Evolutionary conservation across 2,797 vertebrate species (phyloP), one percentile per base, ranked within the genome.

Genomic region (Alfaro cultratus): DNA sequence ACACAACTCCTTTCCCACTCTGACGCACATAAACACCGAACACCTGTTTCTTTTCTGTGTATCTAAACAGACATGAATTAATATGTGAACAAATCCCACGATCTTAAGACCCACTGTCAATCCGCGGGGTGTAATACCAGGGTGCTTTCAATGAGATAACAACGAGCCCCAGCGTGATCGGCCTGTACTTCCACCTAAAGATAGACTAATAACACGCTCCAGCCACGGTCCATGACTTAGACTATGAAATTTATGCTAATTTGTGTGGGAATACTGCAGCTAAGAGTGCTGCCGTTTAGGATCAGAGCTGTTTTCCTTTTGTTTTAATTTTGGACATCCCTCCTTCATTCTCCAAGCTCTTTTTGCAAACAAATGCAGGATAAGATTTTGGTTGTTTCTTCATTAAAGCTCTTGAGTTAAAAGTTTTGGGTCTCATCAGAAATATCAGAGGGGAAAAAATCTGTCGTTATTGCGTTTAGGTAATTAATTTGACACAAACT

Each of bases 31-130:
- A 94, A 76, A 94, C 92, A 92, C 89, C 81, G 91, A 94, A 95
- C 95, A 96, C 95, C 95, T 96, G 95, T 95, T 95, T 94, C 93
- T 93, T 93, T 94, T 92, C 83, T 83, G 89, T 81, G 79, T 92
- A 93, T 94, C 94, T 90, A 91, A 91, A 91, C 92, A 94, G 94
- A 94, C 93, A 91, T 93, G 93, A 90, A 94, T 93, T 93, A 91
- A 94, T 94, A 94, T 89, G 93, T 91, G 90, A 93, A 92, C 90
- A 93, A 94, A 95, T 96, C 95, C 95, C 95, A 96, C 95, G 94
- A 94, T 95, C 94, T 93, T 91, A 93, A 92, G 93, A 92, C 91
- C 92, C 88, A 83, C 83, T 85, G 87, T 90, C 87, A 86, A 73
- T 92, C 92, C 83, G 31, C 68, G 9, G 88, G 87, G 92, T 91